phyloP scores from a whole-genome alignment of 1,140 invertebrate genomes.

The Cyclina sinensis region DNA sequence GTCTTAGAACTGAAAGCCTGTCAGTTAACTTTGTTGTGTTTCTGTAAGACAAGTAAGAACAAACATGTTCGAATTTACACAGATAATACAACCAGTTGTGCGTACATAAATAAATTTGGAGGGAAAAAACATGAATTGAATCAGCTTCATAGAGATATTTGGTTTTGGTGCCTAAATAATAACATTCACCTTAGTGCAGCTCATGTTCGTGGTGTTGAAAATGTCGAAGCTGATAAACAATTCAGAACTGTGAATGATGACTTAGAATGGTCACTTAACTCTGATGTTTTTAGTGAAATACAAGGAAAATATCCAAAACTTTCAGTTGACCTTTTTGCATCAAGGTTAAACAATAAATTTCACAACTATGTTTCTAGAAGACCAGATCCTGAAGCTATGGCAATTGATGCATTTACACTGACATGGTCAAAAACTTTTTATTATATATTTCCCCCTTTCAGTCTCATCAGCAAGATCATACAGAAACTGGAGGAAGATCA shows the following conservation, averaged over 20 bases:
- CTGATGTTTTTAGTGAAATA: background rate
- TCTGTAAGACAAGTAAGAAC: too few species aligned
- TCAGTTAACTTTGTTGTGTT: too few species aligned
- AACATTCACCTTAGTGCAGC: constrained; percentile 24
- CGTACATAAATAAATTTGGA: too few species aligned
- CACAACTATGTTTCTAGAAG: background rate
- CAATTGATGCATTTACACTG: constrained; percentile 62
- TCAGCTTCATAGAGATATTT: too few species aligned
- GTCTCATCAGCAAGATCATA: constrained; percentile 27
- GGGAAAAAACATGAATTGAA: too few species aligned
- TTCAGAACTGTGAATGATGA: constrained; percentile 18
- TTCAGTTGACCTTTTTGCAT: too few species aligned
- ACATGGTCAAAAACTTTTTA: constrained; percentile 17
- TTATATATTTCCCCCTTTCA: constrained; percentile 69
- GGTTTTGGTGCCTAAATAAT: constrained; percentile 26
- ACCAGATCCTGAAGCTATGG: background rate
- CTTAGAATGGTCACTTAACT: constrained; percentile 16
- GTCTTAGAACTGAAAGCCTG: too few species aligned
- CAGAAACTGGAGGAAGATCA: constrained; percentile 53
- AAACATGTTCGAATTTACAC: too few species aligned
- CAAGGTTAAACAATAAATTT: background rate
- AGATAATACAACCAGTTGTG: too few species aligned
- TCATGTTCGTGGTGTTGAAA: background rate
- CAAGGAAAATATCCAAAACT: background rate
- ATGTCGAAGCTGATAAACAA: background rate